Evolutionary conservation across 2,113 vertebrate species (phyloP).

Genomic region (Ciconia stormi): DNA sequence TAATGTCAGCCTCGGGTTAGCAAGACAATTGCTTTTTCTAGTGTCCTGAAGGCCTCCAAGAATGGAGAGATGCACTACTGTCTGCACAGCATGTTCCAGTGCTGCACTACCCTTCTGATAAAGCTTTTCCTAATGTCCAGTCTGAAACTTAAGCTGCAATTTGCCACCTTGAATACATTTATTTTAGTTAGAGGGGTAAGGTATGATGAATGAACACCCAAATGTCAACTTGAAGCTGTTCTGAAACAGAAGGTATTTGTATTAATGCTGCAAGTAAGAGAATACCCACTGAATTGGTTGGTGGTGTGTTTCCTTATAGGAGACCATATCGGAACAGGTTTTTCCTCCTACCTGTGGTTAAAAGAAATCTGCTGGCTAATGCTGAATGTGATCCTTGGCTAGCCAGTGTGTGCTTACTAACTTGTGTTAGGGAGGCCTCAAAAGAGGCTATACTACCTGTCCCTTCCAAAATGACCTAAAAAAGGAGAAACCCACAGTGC

Average conservation of each 20-base stretch:
- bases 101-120: neutral
- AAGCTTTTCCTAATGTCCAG: neutral
- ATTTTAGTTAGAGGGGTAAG: neutral
- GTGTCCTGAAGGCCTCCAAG: neutral
- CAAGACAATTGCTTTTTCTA: neutral
- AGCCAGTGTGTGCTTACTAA: fast-evolving
- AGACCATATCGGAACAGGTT: neutral
- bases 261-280: neutral
- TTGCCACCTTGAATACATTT: neutral
- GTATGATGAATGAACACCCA: neutral
- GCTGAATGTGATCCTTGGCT: neutral
- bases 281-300: neutral
- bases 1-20: neutral
- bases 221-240: neutral
- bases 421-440: neutral
- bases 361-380: neutral
- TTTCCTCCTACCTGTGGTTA: neutral
- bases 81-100: neutral
- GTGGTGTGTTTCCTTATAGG: neutral
- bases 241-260: neutral
- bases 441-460: neutral
- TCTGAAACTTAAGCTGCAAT: neutral
- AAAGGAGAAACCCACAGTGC: neutral
- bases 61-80: fast-evolving
- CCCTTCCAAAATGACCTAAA: neutral